These are phyloP conservation scores for Slavum lentiscoides DNA, from an alignment of 2,888 invertebrate genomes.

Conservation along the genomic window DNA sequence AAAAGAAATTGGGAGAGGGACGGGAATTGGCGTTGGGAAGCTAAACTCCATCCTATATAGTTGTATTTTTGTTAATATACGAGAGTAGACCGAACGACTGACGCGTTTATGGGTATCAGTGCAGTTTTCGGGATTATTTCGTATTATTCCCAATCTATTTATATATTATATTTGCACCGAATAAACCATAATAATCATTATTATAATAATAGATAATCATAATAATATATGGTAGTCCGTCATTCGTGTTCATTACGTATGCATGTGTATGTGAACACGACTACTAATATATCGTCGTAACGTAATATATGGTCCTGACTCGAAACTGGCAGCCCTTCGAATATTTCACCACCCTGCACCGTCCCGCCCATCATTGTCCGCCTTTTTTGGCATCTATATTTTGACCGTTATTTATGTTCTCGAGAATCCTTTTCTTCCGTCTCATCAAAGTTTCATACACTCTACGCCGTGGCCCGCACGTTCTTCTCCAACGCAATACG, in stretches of 20 bases:
- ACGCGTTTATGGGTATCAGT: too few relatives aligned
- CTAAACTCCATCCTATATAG: too few relatives aligned
- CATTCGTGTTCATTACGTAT: conserved; percentile 23
- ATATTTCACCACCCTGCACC: conserved; percentile 23
- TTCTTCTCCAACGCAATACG: background rate
- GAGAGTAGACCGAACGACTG: too few relatives aligned
- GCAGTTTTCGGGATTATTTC: too few relatives aligned
- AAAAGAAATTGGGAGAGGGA: too few relatives aligned
- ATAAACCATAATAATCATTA: conserved; percentile 2
- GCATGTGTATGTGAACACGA: background rate
- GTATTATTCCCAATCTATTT: background rate
- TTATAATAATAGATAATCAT: conserved; percentile 5
- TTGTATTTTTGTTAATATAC: too few relatives aligned
- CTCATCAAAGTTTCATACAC: conserved; percentile 24
- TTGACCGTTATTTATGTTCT: conserved; percentile 42
- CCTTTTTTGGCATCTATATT: conserved; percentile 49
- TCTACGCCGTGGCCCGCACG: background rate
- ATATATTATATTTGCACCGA: background rate
- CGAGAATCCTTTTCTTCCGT: conserved; percentile 24
- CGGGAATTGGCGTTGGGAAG: too few relatives aligned
- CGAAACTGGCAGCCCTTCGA: conserved; percentile 37
- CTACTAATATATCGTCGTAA: conserved; percentile 4
- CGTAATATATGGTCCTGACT: conserved; percentile 28
- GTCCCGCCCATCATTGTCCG: conserved; percentile 19
- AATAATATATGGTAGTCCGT: background rate